Evolutionary conservation across 2,113 vertebrate genomes (phyloP).

Genomic region (Takifugu flavidus): DNA sequence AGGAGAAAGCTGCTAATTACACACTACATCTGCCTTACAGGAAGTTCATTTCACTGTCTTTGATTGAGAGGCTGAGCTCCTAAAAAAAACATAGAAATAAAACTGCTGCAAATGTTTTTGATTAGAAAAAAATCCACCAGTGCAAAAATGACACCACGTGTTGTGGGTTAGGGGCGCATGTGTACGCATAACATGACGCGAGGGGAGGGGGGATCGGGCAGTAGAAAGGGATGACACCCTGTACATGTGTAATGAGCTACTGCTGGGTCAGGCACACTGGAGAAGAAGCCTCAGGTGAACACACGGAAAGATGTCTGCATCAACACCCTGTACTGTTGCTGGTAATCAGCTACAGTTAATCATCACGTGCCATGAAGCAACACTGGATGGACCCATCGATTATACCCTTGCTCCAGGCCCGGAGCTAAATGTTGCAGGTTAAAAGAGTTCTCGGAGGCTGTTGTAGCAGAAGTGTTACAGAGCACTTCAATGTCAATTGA

Average conservation of each 20-base stretch:
- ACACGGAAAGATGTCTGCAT: slow-evolving; percentile 9
- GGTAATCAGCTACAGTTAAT: slow-evolving; percentile 16
- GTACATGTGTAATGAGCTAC: slow-evolving; percentile 18
- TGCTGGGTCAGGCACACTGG: slow-evolving; percentile 18
- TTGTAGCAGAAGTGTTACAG: slow-evolving; percentile 29
- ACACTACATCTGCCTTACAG: slow-evolving; percentile 50
- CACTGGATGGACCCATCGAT: background rate
- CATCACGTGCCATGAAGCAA: slow-evolving; percentile 2
- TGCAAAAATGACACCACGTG: background rate
- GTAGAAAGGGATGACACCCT: slow-evolving; percentile 19
- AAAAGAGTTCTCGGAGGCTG: slow-evolving; percentile 18
- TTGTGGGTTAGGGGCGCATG: background rate
- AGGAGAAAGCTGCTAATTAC: slow-evolving; percentile 71
- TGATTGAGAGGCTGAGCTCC: slow-evolving; percentile 40
- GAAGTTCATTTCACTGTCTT: slow-evolving; percentile 57
- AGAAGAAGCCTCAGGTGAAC: slow-evolving; percentile 9
- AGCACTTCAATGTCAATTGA: slow-evolving; percentile 51
- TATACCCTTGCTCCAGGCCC: slow-evolving; percentile 4
- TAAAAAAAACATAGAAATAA: slow-evolving; percentile 14
- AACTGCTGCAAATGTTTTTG: slow-evolving; percentile 1
- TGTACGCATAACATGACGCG: background rate
- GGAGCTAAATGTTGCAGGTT: slow-evolving; percentile 25
- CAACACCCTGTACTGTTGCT: slow-evolving; percentile 12
- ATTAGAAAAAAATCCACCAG: slow-evolving; percentile 3
- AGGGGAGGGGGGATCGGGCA: slow-evolving; percentile 6